Percentiles rank a stretch among this genome's conserved stretches.
These are phyloP conservation scores for Aleiodes testaceus DNA, from an alignment of 2,888 invertebrate species.

Conservation along the genomic window DNA sequence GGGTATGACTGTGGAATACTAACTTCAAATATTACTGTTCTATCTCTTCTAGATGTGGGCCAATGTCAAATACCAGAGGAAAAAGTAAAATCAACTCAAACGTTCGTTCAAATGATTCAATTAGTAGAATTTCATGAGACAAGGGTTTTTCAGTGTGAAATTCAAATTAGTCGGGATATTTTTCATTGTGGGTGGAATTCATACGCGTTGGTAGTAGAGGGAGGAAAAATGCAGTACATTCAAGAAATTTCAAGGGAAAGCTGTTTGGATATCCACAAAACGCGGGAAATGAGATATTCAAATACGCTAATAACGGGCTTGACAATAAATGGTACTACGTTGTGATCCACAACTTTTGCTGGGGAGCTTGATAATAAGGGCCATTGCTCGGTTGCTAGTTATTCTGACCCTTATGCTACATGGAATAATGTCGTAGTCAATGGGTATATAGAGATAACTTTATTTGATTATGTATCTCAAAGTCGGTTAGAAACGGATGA, in stretches of 20 bases:
- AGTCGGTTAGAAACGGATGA: too few relatives aligned
- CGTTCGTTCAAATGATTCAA: not conserved
- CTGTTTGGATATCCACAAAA: too few relatives aligned
- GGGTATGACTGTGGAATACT: too few relatives aligned
- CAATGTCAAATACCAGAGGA: not conserved
- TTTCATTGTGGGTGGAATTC: too few relatives aligned
- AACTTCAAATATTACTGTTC: not conserved
- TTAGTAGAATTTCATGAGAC: not conserved
- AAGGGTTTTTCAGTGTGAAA: not conserved
- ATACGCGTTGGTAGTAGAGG: too few relatives aligned
- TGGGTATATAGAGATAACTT: not conserved
- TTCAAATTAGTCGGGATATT: not conserved
- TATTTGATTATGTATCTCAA: not conserved
- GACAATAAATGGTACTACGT: too few relatives aligned
- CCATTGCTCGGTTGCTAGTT: too few relatives aligned
- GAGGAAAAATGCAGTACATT: too few relatives aligned
- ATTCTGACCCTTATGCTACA: not conserved
- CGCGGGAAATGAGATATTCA: not conserved
- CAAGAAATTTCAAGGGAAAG: too few relatives aligned
- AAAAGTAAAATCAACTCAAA: not conserved
- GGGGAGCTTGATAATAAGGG: not conserved
- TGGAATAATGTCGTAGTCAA: not conserved
- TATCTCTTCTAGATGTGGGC: constrained; percentile 7
- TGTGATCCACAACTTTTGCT: not conserved
- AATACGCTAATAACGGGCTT: not conserved